These are phyloP conservation scores for Perithous albicinctus DNA, from an alignment of 2,888 invertebrate species.

Conservation along the genomic window DNA sequence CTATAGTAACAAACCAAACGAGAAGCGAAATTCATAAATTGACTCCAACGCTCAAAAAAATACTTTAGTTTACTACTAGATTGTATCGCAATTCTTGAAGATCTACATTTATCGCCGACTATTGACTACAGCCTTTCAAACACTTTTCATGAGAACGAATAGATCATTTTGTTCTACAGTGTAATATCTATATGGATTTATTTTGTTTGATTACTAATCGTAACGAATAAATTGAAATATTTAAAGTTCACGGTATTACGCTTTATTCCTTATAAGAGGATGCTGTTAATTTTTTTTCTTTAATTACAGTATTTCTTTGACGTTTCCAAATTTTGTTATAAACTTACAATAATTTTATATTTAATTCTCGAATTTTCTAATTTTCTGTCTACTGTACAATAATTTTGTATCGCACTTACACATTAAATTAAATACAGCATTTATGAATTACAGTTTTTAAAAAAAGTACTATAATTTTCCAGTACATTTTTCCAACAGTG, in stretches of 20 bases:
- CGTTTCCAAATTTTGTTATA: no score
- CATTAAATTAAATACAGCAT: no score
- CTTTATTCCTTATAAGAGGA: neutral
- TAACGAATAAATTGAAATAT: slow-evolving; percentile 71
- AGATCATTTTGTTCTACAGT: slow-evolving; percentile 62
- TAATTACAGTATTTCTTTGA: no score
- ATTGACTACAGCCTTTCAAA: neutral
- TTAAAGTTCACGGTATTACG: slow-evolving; percentile 50
- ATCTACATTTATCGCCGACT: neutral
- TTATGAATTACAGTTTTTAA: no score
- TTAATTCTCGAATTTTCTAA: no score
- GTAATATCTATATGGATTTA: slow-evolving; percentile 68
- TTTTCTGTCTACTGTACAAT: no score
- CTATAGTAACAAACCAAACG: neutral
- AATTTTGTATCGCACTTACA: no score
- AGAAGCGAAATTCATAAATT: slow-evolving; percentile 57
- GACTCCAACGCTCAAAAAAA: slow-evolving; percentile 4
- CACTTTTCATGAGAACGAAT: neutral
- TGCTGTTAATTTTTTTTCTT: no score
- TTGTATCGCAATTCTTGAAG: neutral
- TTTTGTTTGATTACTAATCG: slow-evolving; percentile 68
- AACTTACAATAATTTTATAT: no score
- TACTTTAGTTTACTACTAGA: neutral
- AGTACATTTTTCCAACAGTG: no score
- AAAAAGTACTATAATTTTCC: no score